A percentile compares a stretch with the other conserved stretches of the same genome.
Conservation (phyloP, 2,113 vertebrate species). For the Corydoras maculifer region DNA sequence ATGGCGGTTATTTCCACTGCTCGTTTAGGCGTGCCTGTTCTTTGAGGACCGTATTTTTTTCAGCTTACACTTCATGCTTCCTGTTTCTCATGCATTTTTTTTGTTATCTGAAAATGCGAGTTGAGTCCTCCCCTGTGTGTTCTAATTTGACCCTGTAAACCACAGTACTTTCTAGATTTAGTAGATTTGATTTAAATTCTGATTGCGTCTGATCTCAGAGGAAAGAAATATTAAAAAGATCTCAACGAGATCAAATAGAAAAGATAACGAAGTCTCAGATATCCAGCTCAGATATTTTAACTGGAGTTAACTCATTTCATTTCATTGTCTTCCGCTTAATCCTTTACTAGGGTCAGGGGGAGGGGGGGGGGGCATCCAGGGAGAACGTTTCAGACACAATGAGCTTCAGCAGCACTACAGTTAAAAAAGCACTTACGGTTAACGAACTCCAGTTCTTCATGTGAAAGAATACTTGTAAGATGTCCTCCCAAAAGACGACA, state of each 20-base stretch:
- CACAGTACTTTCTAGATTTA: background rate
- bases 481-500: constrained; percentile 90
- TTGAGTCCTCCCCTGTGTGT: background rate
- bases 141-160: background rate
- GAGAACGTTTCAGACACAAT: too few relatives aligned
- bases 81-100: background rate
- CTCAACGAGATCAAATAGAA: too few relatives aligned
- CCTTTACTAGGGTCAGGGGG: too few relatives aligned
- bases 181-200: background rate
- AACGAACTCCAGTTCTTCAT: constrained; percentile 88
- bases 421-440: constrained; percentile 75
- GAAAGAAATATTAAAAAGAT: too few relatives aligned
- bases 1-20: constrained; percentile 43
- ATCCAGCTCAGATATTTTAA: too few relatives aligned
- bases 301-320: too few relatives aligned
- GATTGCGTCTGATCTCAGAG: too few relatives aligned
- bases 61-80: too few relatives aligned
- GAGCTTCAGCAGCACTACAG: too few relatives aligned
- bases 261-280: too few relatives aligned
- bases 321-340: too few relatives aligned
- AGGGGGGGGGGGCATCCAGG: too few relatives aligned
- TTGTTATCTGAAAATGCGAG: background rate
- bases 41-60: constrained; percentile 1
- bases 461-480: constrained; percentile 82
- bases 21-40: constrained; percentile 48